phyloP scores from a whole-genome alignment of 2,797 vertebrate species.

The Peromyscus attwateri region DNA sequence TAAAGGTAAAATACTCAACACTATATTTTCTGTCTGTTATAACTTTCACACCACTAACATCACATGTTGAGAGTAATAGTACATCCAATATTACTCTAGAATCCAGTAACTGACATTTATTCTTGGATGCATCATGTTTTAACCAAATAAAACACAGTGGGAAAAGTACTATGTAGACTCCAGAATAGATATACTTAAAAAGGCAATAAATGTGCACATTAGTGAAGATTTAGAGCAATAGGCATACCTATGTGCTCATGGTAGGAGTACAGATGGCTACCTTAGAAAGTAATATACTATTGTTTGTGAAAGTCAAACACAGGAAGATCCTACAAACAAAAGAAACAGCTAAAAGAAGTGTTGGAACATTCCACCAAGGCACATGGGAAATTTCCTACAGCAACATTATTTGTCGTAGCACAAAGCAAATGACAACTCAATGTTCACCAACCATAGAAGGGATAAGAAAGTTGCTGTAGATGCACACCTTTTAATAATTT shows the following conservation, averaged over 20 bases:
- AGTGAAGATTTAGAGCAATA: not conserved
- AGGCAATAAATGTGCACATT: too few relatives aligned
- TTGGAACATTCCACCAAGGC: not conserved
- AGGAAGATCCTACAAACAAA: not conserved
- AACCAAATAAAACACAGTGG: not conserved
- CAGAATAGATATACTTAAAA: not conserved
- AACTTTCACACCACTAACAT: not conserved
- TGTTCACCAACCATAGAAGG: not conserved
- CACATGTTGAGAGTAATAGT: not conserved
- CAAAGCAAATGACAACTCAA: not conserved
- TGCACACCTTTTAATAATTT: not conserved
- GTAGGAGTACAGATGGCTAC: not conserved
- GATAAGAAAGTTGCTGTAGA: not conserved
- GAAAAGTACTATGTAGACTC: not conserved
- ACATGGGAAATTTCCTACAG: not conserved
- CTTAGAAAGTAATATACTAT: not conserved
- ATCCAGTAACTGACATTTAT: not conserved
- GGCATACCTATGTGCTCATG: not conserved
- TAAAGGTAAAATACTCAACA: not conserved
- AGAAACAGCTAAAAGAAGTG: not conserved
- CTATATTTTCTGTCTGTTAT: not conserved
- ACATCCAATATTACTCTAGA: not conserved
- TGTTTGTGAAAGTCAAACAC: not conserved
- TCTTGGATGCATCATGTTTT: not conserved
- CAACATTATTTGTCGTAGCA: too few relatives aligned